Evolutionary conservation across 2,888 invertebrate genomes (phyloP), one percentile per base, ranked within the genome.

Genomic region (Lasius platythorax): DNA sequence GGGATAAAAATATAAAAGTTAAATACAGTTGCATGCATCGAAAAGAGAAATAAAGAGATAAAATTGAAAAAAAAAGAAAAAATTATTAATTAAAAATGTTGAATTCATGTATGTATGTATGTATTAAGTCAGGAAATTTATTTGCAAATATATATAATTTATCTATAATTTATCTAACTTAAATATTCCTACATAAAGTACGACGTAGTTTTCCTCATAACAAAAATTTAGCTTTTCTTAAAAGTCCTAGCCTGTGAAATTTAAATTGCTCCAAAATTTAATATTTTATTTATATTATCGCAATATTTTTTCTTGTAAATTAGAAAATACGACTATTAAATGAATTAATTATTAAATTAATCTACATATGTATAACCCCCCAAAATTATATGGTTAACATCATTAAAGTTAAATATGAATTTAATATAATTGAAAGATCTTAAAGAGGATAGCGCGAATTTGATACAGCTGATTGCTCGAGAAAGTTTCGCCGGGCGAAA

Each of bases 401-500:
- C 1, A 46, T n/a, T 50, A n/a, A 53, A n/a, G n/a, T 53, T n/a
- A 53, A 53, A 53, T 50, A 50, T 15, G 18, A 6, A 18, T 28
- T 73, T 40, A n/a, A 23, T 64, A 46, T 64, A 15, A 75, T 33
- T 46, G 1, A 64, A 46, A 18, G 6, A 58, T n/a, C n/a, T 8
- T 2, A 33, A 58, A 73, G 3, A 43, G 37, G 11, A 50, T 74
- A 58, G 12, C 43, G 37, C 43, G 37, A 61, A 12, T 18, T 23
- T 15, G 30, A 5, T 28, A 37, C 43, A 37, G 33, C 28, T 70
- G 18, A 61, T 72, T 11, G 28, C 28, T 37, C 15, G 46, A 40
- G 40, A 83, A 63, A 72, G 53, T 70, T 66, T 40, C 63, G 63
- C n/a, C 18, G 40, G 43, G 18, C 28, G 30, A 73, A 76, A 82